phyloP scores from a whole-genome alignment of 2,797 vertebrate genomes.

The Parauchenoglanis punctatus region DNA sequence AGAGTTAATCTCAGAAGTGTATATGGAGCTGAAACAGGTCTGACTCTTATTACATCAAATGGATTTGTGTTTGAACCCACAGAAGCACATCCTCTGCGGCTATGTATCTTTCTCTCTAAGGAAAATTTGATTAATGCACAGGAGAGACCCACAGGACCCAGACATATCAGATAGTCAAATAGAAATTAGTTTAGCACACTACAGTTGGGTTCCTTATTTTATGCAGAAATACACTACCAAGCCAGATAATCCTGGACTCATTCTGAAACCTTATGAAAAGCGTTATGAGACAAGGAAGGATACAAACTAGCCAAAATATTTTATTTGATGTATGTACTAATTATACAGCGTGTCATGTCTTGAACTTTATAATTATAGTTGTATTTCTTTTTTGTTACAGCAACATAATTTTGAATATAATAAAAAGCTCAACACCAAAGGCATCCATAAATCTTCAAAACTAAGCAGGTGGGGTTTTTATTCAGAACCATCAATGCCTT shows the following conservation, averaged over 20 bases:
- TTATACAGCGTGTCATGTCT: not conserved
- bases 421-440: not conserved
- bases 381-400: not conserved
- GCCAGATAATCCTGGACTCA: not conserved
- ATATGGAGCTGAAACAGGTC: constrained; percentile 31
- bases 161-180: constrained; percentile 40
- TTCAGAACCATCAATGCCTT: not conserved
- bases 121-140: constrained; percentile 45
- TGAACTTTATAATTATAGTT: not conserved
- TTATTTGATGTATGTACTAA: not conserved
- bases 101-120: constrained; percentile 31
- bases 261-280: not conserved
- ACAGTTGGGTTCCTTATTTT: not conserved
- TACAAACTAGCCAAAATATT: not conserved
- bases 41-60: constrained; percentile 32
- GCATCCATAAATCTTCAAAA: not conserved
- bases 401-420: not conserved
- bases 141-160: constrained; percentile 9
- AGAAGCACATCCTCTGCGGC: constrained; percentile 20
- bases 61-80: constrained; percentile 14
- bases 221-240: not conserved
- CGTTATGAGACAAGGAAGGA: not conserved
- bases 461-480: not conserved
- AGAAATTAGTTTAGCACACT: constrained; percentile 36
- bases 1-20: constrained; percentile 19